phyloP scores from a whole-genome alignment of 2,797 vertebrate species.

The Picus viridis region DNA sequence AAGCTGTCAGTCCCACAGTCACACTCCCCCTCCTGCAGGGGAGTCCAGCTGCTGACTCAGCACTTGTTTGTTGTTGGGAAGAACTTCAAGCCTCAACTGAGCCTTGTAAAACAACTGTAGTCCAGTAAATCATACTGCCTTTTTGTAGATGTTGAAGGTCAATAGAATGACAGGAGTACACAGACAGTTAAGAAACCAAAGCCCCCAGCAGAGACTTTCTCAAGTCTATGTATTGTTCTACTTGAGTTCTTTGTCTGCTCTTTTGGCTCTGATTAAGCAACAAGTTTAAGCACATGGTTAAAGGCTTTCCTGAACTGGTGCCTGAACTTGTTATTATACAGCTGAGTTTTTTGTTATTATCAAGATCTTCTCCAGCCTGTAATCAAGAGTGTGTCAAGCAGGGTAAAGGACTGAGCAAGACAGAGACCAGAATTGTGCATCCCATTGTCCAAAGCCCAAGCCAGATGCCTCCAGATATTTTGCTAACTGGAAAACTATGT shows the following conservation, averaged over 20 bases:
- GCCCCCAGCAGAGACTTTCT: slow-evolving; percentile 24
- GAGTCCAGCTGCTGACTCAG: slow-evolving; percentile 30
- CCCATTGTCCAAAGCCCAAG: background rate
- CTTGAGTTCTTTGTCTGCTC: background rate
- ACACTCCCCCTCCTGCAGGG: background rate
- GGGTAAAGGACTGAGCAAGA: background rate
- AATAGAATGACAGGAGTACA: background rate
- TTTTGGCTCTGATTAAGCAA: background rate
- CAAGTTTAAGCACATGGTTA: background rate
- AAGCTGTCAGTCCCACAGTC: background rate
- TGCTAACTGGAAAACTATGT: background rate
- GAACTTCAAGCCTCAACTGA: background rate
- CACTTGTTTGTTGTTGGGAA: background rate
- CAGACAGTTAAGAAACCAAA: background rate
- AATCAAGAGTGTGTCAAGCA: background rate
- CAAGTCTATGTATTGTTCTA: background rate
- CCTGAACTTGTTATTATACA: background rate
- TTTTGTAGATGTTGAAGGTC: slow-evolving; percentile 35
- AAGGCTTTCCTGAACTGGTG: slow-evolving; percentile 2
- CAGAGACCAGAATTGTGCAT: background rate
- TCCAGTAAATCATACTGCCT: slow-evolving; percentile 15
- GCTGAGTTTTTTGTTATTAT: background rate
- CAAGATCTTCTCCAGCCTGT: background rate
- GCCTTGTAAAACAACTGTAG: background rate
- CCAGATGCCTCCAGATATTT: background rate